These are phyloP conservation scores for Artibeus lituratus DNA, from an alignment of 2,797 vertebrate species.

Conservation along the genomic window DNA sequence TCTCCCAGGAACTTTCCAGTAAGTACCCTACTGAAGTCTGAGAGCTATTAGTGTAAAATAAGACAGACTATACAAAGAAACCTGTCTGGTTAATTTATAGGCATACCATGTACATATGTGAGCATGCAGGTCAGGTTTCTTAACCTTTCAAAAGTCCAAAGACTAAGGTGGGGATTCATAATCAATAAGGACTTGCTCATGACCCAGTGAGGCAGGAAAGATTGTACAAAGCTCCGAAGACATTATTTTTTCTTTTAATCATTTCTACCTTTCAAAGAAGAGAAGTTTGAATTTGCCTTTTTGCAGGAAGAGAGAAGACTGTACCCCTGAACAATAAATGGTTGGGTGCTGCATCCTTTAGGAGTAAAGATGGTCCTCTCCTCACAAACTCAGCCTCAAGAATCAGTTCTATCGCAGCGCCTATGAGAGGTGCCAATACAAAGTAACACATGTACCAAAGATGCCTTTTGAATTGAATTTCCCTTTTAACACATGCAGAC, in stretches of 20 bases:
- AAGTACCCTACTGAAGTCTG: neutral
- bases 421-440: neutral
- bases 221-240: neutral
- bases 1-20: neutral
- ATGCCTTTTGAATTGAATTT: constrained; percentile 28
- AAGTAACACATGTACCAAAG: neutral
- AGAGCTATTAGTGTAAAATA: neutral
- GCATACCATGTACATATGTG: neutral
- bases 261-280: neutral
- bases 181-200: neutral
- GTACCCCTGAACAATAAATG: neutral
- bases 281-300: neutral
- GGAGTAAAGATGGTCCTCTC: neutral
- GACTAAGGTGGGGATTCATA: neutral
- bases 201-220: neutral
- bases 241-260: neutral
- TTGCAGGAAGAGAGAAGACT: neutral
- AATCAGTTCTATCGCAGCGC: neutral
- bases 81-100: neutral
- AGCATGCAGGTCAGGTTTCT: neutral
- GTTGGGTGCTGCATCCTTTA: neutral
- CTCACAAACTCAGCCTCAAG: neutral
- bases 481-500: constrained; percentile 4
- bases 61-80: neutral
- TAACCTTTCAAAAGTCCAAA: neutral